Evolutionary conservation across 37 sponge, comb jelly and placozoan genomes (phyloP), one percentile per base, ranked within the genome.

Genomic region (Ephydatia muelleri): DNA sequence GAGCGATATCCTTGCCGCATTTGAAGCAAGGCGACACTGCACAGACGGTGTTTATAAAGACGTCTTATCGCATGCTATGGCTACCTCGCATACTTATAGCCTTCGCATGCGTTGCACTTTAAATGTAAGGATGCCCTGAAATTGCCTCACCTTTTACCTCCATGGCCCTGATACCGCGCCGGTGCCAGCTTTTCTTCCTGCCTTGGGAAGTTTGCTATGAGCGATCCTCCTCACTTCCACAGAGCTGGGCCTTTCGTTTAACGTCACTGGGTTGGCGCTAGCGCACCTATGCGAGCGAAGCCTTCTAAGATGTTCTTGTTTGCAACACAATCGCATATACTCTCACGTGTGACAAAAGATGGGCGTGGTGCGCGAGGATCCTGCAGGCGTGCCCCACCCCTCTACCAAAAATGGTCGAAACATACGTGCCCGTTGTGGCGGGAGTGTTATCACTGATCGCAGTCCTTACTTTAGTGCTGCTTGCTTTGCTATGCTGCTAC

Each of bases 1-100:
- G 71, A 2, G 68, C 21, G 19, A 91, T 86, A 36, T 0, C 35
- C 9, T 83, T 91, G 0, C 79, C 67, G 43, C 91, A 91, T 87
- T 86, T 91, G 35, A 86, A 70, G 57, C 91, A 91, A 5, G 75
- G 57, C 14, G 57, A 57, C 19, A 11, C 57, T 57, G 57, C 16
- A 21, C 33, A 34, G 68, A 71, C 78, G 80, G 74, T 25, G 1
- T 25, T 3, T 13, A 31, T 5, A 28, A 14, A 71, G 1, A 13
- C 72, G 14, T 1, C 0, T 16, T 71, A 25, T 16, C 14, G 16
- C 2, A 12, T 12, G 4, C 36, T n/a, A 38, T 75, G 4, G 8
- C 6, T 57, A 1, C 1, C 33, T 23, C 11, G 28, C 31, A 72
- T 34, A 32, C 16, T 14, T 35, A 72, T 72, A 35, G 28, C n/a